Evolutionary conservation across 2,113 vertebrate species (phyloP).

Genomic region (Crypturellus undulatus): DNA sequence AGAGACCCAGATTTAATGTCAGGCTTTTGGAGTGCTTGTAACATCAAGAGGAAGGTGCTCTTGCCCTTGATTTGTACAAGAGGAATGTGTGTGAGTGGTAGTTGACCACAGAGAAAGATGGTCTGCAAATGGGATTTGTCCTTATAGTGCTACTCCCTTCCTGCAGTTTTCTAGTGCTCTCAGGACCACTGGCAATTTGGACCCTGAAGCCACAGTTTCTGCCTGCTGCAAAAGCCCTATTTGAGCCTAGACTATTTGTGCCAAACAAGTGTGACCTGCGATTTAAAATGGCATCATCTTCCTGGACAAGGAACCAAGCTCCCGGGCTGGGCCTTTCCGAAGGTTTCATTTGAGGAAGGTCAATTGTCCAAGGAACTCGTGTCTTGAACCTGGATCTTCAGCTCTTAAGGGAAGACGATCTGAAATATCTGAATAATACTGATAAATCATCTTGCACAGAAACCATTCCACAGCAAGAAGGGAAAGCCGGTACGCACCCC

Average conservation of each 20-base stretch:
- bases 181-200: neutral
- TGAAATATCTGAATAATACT: neutral
- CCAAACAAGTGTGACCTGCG: neutral
- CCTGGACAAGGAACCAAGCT: neutral
- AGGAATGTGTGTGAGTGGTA: neutral
- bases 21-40: neutral
- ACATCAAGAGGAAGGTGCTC: neutral
- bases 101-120: neutral
- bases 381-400: neutral
- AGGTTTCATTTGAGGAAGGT: neutral
- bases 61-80: neutral
- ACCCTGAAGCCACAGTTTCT: neutral
- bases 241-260: neutral
- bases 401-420: neutral
- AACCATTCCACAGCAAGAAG: neutral
- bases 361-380: neutral
- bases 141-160: neutral
- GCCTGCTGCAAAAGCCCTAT: neutral
- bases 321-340: neutral
- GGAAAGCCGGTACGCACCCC: neutral
- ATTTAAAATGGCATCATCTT: neutral
- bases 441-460: neutral
- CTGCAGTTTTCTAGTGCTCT: neutral
- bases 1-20: neutral
- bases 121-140: neutral